Evolutionary conservation across 2,888 invertebrate genomes (phyloP), one percentile per base, ranked within the genome.

Genomic region (Galerucella pusilla): DNA sequence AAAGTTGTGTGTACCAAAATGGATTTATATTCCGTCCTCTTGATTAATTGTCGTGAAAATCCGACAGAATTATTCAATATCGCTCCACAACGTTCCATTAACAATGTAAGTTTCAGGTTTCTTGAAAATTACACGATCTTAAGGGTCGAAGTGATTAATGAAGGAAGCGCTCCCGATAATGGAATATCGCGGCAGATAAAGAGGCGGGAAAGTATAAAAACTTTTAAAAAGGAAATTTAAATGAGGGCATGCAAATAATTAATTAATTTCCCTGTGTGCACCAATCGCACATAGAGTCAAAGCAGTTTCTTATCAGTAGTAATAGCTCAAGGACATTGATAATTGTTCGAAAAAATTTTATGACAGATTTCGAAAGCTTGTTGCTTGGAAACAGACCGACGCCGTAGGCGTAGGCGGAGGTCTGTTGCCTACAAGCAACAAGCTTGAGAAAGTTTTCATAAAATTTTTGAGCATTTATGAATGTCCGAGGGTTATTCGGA

Each of bases 71-170:
- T 45, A 60, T 69, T 74, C 65, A 49, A 49, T 64, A 57, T 57
- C 49, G 66, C 66, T 46, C 28, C 46, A 52, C 59, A 69, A 74
- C 69, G 66, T 74, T 74, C 74, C 69, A 74, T 74, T 74, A 74
- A 74, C 74, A 74, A 69, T 69, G 64, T 69, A 57, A 61, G 74
- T 70, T 59, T 69, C 74, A 63, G 74, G 65, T 74, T 74, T 57
- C 74, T 66, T 65, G 74, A 69, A 69, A 74, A 69, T 74, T 74
- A 74, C 64, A 65, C 64, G 64, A 65, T 65, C 64, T 74, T 74
- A 66, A 69, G 61, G 69, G 65, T 65, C 69, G 46, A 66, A 66
- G 69, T 74, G 69, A 74, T 74, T 74, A 74, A 74, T 74, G 74
- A 69, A 59, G 20, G 45, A 57, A 52, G 57, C 60, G 59, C 20